Percentiles rank a stretch among this genome's conserved stretches.
phyloP scores from a whole-genome alignment of 1,140 invertebrate genomes.

The Pseudobourletiella spinata region DNA sequence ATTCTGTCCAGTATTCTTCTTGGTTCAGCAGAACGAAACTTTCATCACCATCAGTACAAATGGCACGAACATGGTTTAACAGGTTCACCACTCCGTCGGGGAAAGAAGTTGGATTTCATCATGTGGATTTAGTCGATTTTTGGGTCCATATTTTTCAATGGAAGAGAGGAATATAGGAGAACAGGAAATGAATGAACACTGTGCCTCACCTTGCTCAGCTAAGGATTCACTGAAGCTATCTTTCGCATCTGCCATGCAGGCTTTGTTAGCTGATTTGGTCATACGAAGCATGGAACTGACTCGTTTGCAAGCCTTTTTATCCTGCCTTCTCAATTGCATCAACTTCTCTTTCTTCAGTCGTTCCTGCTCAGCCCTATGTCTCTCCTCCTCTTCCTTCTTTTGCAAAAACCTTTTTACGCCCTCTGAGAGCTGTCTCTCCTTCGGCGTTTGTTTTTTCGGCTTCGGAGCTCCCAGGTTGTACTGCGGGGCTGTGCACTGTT shows the following conservation, averaged over 20 bases:
- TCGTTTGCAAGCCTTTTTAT: constrained; percentile 49
- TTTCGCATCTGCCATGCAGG: constrained; percentile 69
- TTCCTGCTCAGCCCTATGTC: constrained; percentile 53
- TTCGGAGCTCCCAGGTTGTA: constrained; percentile 5
- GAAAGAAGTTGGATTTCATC: too few relatives aligned
- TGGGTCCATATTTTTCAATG: too few relatives aligned
- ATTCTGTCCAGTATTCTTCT: too few relatives aligned
- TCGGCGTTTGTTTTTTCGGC: constrained; percentile 67
- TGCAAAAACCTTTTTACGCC: constrained; percentile 75
- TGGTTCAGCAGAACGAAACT: too few relatives aligned
- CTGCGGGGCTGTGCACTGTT: not conserved
- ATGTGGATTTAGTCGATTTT: too few relatives aligned
- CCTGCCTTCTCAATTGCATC: constrained; percentile 59
- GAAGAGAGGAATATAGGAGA: too few relatives aligned
- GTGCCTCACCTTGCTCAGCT: constrained; percentile 49
- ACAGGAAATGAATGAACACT: not conserved
- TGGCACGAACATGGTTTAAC: too few relatives aligned
- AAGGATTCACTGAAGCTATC: constrained; percentile 65
- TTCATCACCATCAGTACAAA: too few relatives aligned
- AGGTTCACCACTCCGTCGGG: too few relatives aligned
- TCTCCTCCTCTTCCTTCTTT: constrained; percentile 68
- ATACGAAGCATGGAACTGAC: constrained; percentile 59
- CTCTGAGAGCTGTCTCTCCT: constrained; percentile 52
- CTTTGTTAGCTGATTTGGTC: constrained; percentile 80
- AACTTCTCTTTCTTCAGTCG: constrained; percentile 57